Percentiles rank a stretch among this genome's conserved stretches.
Evolutionary conservation across 2,797 vertebrate species (phyloP).

Genomic region (Corythornis leucogaster): DNA sequence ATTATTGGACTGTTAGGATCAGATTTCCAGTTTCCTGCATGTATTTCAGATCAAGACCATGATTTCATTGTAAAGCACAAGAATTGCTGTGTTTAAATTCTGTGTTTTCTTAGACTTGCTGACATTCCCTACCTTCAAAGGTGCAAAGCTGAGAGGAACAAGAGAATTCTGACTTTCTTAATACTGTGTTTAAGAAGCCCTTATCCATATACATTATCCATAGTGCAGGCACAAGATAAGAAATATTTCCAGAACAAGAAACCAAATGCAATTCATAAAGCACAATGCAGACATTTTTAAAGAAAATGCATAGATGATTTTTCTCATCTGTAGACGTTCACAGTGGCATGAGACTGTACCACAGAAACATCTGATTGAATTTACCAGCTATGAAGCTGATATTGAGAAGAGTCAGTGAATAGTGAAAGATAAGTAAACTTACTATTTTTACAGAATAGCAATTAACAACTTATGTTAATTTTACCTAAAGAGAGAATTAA

Average conservation of each 20-base stretch:
- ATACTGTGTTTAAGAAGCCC: neutral
- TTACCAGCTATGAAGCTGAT: neutral
- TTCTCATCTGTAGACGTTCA: neutral
- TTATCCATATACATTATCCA: neutral
- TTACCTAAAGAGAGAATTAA: neutral
- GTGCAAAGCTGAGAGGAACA: neutral
- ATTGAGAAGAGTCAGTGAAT: neutral
- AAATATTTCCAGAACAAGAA: neutral
- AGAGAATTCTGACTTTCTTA: neutral
- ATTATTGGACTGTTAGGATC: neutral
- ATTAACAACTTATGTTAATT: neutral
- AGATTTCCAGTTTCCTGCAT: neutral
- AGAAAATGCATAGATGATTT: neutral
- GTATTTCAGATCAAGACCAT: neutral
- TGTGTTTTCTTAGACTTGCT: neutral
- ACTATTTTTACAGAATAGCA: neutral
- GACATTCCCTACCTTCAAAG: neutral
- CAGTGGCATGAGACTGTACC: neutral
- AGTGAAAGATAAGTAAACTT: neutral
- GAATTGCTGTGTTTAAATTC: neutral
- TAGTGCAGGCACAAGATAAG: neutral
- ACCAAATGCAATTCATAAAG: neutral
- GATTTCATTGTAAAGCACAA: neutral
- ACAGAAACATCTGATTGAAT: neutral
- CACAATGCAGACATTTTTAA: neutral